Conservation (phyloP, 2,888 invertebrate genomes). For the Troides oblongomaculatus region DNA sequence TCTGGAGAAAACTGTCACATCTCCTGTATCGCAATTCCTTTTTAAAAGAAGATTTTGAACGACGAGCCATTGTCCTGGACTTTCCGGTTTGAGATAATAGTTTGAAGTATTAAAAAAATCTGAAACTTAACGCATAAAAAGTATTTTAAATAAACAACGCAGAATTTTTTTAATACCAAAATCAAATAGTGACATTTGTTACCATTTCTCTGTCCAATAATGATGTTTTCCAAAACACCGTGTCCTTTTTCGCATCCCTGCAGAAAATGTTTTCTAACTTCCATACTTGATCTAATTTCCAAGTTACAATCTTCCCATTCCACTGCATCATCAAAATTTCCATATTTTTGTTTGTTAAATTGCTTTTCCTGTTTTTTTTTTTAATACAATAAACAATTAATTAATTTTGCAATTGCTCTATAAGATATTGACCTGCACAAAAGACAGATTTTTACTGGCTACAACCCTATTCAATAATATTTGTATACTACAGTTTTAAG, state of each 20-base stretch:
- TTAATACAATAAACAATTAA: conserved; percentile 10
- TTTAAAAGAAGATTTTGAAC: conserved; percentile 30
- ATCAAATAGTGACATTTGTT: background rate
- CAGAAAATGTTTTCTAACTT: conserved; percentile 44
- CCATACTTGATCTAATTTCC: conserved; percentile 43
- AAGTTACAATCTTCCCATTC: conserved; percentile 47
- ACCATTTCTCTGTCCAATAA: conserved; percentile 35
- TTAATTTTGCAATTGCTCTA: too few relatives aligned
- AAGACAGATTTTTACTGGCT: too few relatives aligned
- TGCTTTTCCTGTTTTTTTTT: conserved; percentile 39
- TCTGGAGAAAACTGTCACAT: conserved; percentile 29
- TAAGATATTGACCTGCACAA: too few relatives aligned
- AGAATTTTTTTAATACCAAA: background rate
- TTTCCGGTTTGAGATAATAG: conserved; percentile 19
- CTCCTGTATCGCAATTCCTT: conserved; percentile 30
- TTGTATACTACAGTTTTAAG: too few relatives aligned
- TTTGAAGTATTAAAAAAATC: conserved; percentile 4
- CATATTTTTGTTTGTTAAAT: conserved; percentile 36
- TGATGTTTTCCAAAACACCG: conserved; percentile 48
- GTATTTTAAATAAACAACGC: background rate
- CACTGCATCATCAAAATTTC: conserved; percentile 42
- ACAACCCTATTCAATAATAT: too few relatives aligned
- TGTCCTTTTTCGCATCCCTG: conserved; percentile 37
- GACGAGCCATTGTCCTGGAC: conserved; percentile 31
- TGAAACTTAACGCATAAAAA: conserved; percentile 12